These are phyloP conservation scores for Rotaria magnacalcarata DNA, from an alignment of 2,888 invertebrate species.

Conservation along the genomic window DNA sequence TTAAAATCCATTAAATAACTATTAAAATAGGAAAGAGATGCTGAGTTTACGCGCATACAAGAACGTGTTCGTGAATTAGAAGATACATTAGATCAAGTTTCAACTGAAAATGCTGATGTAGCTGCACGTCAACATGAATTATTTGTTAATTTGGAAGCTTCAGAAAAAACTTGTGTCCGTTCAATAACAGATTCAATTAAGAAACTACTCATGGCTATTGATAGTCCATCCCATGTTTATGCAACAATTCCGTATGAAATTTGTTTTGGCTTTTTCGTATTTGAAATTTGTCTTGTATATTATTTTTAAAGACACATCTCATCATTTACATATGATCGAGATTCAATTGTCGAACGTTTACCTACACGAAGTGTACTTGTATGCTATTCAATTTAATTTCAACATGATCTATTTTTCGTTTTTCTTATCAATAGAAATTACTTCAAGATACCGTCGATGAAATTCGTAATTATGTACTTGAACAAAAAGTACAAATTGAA, in stretches of 20 bases:
- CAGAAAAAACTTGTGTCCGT: conserved; percentile 1
- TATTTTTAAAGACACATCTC: not conserved
- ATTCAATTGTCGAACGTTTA: not conserved
- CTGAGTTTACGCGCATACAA: not conserved
- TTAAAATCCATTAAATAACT: too few relatives aligned
- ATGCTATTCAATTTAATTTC: not conserved
- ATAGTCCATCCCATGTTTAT: conserved; percentile 9
- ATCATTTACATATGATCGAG: conserved; percentile 2
- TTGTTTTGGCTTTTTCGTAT: not conserved
- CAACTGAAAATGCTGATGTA: not conserved
- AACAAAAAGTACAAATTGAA: conserved; percentile 13
- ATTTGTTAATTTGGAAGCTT: not conserved
- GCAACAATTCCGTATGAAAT: conserved; percentile 2
- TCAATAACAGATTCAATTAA: not conserved
- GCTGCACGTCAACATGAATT: not conserved
- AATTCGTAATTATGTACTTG: not conserved
- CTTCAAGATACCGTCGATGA: not conserved
- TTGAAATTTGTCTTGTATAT: not conserved
- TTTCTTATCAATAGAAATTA: not conserved
- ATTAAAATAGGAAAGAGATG: not conserved
- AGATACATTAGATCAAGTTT: not conserved
- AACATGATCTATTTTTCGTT: not conserved
- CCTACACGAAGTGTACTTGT: not conserved
- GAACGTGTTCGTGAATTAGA: conserved; percentile 19
- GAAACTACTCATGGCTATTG: conserved; percentile 5